phyloP scores from a whole-genome alignment of 2,888 invertebrate genomes.

The Diarsia rubi region DNA sequence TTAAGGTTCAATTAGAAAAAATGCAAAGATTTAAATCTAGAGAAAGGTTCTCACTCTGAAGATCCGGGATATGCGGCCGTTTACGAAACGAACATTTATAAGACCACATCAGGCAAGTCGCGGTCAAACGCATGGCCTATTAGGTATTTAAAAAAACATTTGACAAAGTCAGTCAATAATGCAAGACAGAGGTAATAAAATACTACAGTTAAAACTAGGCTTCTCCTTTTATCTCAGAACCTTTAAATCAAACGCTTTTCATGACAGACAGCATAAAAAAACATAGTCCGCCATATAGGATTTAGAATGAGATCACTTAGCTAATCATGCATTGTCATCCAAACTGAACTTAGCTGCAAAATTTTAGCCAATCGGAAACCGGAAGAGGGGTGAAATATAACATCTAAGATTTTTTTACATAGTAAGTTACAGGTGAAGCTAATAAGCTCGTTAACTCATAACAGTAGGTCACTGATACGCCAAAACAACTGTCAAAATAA shows the following conservation, averaged over 20 bases:
- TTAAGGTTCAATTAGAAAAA: not conserved
- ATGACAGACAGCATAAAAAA: not conserved
- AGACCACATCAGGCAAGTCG: too few species aligned
- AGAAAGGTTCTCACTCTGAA: not conserved
- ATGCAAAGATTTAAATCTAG: too few species aligned
- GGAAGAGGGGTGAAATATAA: not conserved
- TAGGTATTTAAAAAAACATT: too few species aligned
- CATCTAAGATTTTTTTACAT: not conserved
- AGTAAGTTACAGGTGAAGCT: not conserved
- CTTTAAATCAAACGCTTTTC: too few species aligned
- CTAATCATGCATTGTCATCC: not conserved
- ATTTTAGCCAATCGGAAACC: not conserved
- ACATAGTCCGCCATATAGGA: not conserved
- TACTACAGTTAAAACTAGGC: not conserved
- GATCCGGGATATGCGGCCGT: too few species aligned
- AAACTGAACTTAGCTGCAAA: not conserved
- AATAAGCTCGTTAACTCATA: not conserved
- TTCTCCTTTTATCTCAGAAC: too few species aligned
- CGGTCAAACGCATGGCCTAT: too few species aligned
- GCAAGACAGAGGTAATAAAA: not conserved
- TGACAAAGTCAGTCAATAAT: too few species aligned
- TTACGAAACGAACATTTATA: too few species aligned
- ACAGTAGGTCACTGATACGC: not conserved
- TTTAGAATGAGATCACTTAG: not conserved
- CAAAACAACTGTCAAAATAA: not conserved